Evolutionary conservation across 2,888 invertebrate genomes (phyloP).

Genomic region (Dione juno): DNA sequence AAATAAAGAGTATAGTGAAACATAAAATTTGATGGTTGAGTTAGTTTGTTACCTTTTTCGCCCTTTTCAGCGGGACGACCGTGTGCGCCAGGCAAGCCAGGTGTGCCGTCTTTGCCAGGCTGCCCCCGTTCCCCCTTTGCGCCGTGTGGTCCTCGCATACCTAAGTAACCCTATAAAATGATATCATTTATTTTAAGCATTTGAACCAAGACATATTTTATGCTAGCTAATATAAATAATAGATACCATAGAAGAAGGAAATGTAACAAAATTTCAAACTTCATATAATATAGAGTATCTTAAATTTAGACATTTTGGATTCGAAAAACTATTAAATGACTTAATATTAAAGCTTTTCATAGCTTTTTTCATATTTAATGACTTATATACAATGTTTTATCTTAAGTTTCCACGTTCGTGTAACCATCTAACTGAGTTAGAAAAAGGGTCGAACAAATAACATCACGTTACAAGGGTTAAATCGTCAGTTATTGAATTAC

Average conservation of each 20-base stretch:
- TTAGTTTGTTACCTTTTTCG: constrained; percentile 85
- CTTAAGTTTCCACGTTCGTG: constrained; percentile 1
- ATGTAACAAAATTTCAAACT: too few relatives aligned
- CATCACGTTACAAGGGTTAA: constrained; percentile 76
- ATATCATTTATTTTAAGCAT: constrained; percentile 50
- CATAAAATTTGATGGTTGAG: constrained; percentile 82
- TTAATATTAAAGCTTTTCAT: too few relatives aligned
- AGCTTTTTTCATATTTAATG: not conserved
- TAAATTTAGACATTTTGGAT: too few relatives aligned
- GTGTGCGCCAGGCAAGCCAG: constrained; percentile 83
- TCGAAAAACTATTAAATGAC: too few relatives aligned
- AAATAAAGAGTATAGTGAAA: constrained; percentile 79
- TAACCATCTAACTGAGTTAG: constrained; percentile 73
- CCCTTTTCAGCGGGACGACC: constrained; percentile 88
- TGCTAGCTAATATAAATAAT: not conserved
- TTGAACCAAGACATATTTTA: not conserved
- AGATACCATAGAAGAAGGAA: too few relatives aligned
- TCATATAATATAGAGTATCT: too few relatives aligned
- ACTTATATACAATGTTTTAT: not conserved
- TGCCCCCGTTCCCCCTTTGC: constrained; percentile 87
- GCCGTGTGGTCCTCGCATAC: constrained; percentile 84
- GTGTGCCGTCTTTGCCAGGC: constrained; percentile 87
- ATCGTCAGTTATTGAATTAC: constrained; percentile 73
- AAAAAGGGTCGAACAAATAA: constrained; percentile 68
- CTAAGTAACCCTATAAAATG: constrained; percentile 75